Evolutionary conservation across 2,888 invertebrate species (phyloP), one percentile per base, ranked within the genome.

Genomic region (Tiliacea aurago): DNA sequence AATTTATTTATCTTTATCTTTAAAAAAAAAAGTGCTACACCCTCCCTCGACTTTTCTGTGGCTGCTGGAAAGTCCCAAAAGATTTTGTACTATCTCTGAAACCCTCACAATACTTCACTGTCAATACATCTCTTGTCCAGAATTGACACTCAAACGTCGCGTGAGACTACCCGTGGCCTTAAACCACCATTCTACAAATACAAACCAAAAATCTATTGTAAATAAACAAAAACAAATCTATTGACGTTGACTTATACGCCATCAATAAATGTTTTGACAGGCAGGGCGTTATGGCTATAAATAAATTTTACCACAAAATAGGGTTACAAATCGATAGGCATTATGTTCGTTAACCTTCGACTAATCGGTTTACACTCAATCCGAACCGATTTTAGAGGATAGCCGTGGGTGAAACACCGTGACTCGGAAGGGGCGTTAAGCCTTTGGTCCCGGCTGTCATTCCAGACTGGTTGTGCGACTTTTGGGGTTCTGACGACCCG

Each of bases 321-420:
- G 56, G 67, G 72, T 68, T 53, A 62, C 56, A 41, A 70, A 84
- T 86, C 83, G 74, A 82, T 84, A 70, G 43, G 33, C 68, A 70
- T 76, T 76, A 71, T 80, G 72, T 69, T 77, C 76, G 75, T 64
- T 73, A 84, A 82, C 86, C 83, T 85, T 86, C 56, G 59, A 59
- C 63, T 78, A 78, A 85, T 80, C 77, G 68, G 76, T 80, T 83
- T 66, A 84, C 73, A 76, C 69, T 63, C 49, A 62, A 81, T 73
- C 74, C 53, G 61, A 80, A 80, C 43, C 80, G 62, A 77, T 68
- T 69, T 84, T 73, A 69, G 76, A 64, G 45, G 28, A 58, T 62
- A 68, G 45, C 45, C 51, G 53, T 68, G 28, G 66, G 64, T 75
- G 65, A 68, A 78, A 78, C 66, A 74, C 72, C 58, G 68, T 28